phyloP scores from a whole-genome alignment of 2,113 vertebrate species.

The Sigmodon hispidus region DNA sequence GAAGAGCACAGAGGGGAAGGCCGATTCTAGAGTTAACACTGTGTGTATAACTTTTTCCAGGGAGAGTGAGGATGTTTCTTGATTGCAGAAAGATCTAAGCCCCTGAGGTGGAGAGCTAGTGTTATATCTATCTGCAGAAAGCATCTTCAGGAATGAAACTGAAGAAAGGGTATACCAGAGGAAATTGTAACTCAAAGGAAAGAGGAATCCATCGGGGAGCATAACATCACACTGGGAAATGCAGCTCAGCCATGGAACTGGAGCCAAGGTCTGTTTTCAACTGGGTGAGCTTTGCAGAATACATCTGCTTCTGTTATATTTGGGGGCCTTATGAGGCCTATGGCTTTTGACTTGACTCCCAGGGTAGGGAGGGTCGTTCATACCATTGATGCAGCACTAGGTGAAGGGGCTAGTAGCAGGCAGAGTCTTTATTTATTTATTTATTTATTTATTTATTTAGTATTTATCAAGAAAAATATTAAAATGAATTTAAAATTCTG shows the following conservation, averaged over 20 bases:
- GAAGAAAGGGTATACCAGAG: background rate
- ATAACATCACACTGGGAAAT: background rate
- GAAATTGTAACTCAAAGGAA: background rate
- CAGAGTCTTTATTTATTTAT: too few species aligned
- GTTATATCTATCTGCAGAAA: background rate
- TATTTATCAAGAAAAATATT: too few species aligned
- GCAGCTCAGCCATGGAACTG: background rate
- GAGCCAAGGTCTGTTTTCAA: background rate
- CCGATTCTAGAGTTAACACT: background rate
- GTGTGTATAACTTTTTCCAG: too few species aligned
- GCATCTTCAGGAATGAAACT: background rate
- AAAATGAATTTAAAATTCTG: too few species aligned
- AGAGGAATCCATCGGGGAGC: background rate
- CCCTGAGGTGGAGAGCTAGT: background rate
- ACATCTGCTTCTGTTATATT: background rate
- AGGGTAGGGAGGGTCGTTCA: background rate
- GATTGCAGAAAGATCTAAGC: background rate
- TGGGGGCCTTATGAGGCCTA: background rate
- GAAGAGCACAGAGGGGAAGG: background rate
- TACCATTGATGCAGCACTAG: fast-evolving
- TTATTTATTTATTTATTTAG: too few species aligned
- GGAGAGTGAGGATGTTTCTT: background rate
- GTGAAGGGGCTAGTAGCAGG: background rate
- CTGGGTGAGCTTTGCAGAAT: background rate
- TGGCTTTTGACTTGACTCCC: background rate